Evolutionary conservation across 2,797 vertebrate species (phyloP).

Genomic region (Gallinago solitaria): DNA sequence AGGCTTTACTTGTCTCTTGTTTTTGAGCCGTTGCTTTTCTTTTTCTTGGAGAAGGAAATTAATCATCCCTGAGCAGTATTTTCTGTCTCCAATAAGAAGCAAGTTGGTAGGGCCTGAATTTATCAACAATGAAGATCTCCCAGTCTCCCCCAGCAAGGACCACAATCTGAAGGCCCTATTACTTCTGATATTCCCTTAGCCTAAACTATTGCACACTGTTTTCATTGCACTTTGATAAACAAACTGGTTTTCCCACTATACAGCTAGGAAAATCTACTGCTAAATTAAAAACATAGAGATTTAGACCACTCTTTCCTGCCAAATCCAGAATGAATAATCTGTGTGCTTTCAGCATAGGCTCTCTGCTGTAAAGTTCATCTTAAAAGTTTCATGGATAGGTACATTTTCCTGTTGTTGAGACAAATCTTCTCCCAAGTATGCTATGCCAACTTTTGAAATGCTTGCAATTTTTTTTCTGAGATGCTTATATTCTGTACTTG

Average conservation of each 20-base stretch:
- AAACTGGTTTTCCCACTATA: neutral
- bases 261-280: neutral
- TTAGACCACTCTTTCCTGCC: neutral
- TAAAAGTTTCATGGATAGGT: neutral
- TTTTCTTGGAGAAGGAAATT: neutral
- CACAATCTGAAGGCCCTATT: neutral
- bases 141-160: neutral
- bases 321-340: neutral
- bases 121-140: neutral
- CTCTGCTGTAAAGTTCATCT: neutral
- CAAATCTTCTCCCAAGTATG: neutral
- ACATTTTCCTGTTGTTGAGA: neutral
- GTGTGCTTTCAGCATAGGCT: neutral
- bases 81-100: neutral
- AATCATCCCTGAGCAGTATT: neutral
- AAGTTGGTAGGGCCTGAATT: neutral
- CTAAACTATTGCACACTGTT: neutral
- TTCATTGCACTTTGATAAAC: neutral
- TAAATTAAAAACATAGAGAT: neutral
- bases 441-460: neutral
- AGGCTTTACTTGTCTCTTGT: neutral
- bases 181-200: neutral
- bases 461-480: neutral
- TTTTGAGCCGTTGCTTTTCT: neutral
- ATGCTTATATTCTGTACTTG: neutral